phyloP scores from a whole-genome alignment of 2,797 vertebrate genomes.

The Microhierax caerulescens region DNA sequence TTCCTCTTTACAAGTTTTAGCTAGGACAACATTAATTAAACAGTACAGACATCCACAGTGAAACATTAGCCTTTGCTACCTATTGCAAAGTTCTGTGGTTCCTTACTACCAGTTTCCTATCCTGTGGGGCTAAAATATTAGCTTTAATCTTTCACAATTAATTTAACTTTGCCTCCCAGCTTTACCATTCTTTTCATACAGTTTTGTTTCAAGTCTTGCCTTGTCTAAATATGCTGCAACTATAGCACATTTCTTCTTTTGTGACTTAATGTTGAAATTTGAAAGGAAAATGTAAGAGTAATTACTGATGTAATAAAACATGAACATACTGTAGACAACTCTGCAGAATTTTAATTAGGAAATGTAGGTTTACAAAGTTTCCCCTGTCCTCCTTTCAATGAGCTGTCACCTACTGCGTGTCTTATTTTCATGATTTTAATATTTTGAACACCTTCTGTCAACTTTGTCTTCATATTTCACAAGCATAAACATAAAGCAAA shows the following conservation, averaged over 20 bases:
- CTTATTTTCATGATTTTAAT: conserved; percentile 47
- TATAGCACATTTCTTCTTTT: background rate
- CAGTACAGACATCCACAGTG: background rate
- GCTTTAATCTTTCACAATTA: background rate
- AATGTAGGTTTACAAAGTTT: conserved; percentile 31
- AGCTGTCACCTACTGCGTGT: conserved; percentile 29
- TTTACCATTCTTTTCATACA: background rate
- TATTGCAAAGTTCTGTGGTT: background rate
- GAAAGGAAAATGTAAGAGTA: conserved; percentile 58
- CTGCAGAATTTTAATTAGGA: conserved; percentile 62
- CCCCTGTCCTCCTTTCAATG: conserved; percentile 30
- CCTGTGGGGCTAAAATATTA: background rate
- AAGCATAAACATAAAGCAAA: conserved; percentile 60
- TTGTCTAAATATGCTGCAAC: conserved; percentile 28
- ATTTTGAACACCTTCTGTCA: conserved; percentile 29
- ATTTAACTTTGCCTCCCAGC: background rate
- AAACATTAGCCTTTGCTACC: background rate
- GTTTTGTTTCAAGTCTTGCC: conserved; percentile 7
- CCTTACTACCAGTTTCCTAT: background rate
- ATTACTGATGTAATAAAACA: conserved; percentile 61
- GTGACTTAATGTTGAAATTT: conserved; percentile 41
- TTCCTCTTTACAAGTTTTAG: background rate
- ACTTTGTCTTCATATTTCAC: conserved; percentile 52
- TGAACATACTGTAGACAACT: background rate
- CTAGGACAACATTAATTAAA: conserved; percentile 25